A percentile compares a stretch with the other conserved stretches of the same genome.
phyloP scores from a whole-genome alignment of 2,797 vertebrate species.

The Tokudaia tokunoshimensis region DNA sequence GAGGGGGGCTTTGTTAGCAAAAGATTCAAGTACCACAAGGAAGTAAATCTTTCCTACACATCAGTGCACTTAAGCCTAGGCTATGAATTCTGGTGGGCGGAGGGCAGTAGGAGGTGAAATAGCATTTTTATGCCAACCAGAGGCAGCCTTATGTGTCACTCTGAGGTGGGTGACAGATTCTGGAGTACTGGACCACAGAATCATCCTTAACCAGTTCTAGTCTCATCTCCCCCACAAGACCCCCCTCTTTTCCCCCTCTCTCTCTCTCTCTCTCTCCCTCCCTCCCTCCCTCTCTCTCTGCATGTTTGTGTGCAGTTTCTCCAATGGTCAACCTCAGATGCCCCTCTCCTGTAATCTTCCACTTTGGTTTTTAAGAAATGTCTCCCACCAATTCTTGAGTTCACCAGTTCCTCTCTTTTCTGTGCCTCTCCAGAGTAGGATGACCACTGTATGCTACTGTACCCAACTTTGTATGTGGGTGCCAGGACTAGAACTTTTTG shows the following conservation, averaged over 20 bases:
- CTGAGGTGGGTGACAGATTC: no score
- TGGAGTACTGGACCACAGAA: no score
- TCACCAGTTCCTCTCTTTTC: neutral
- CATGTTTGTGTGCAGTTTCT: neutral
- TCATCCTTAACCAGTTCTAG: no score
- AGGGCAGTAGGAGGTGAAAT: no score
- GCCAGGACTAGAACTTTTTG: neutral
- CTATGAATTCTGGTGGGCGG: neutral
- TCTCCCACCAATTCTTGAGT: no score
- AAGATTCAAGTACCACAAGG: neutral
- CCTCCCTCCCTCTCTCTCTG: fast-evolving
- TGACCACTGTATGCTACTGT: neutral
- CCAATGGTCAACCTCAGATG: neutral
- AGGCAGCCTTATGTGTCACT: fast-evolving
- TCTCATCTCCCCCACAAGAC: no score
- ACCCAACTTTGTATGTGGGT: neutral
- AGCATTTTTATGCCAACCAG: neutral
- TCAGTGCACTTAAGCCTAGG: neutral
- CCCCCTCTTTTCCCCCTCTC: no score
- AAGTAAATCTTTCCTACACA: neutral
- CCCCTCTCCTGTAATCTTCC: neutral
- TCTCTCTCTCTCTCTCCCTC: no score
- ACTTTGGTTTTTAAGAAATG: no score
- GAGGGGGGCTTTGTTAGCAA: neutral
- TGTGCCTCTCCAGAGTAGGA: neutral